These are phyloP conservation scores for Columba livia DNA, from an alignment of 2,113 vertebrate genomes.

Conservation along the genomic window DNA sequence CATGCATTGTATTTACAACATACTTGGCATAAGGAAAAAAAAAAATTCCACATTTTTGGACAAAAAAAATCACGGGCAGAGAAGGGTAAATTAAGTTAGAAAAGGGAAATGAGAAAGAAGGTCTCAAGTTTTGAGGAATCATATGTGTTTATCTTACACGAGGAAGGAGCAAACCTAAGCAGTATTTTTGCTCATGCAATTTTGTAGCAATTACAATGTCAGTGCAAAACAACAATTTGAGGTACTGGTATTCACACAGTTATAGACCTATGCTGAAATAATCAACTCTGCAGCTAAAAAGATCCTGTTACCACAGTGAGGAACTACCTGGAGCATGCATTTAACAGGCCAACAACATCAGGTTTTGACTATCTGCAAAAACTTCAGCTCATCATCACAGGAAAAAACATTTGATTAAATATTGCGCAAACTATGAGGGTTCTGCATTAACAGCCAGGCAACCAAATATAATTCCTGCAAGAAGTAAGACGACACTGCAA, in stretches of 20 bases:
- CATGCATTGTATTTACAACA: neutral
- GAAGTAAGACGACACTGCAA: neutral
- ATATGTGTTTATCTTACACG: neutral
- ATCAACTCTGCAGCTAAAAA: neutral
- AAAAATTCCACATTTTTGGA: neutral
- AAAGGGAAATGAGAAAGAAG: neutral
- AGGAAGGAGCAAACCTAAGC: neutral
- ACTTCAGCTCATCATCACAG: neutral
- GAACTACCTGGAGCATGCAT: neutral
- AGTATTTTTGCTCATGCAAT: neutral
- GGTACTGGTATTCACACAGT: neutral
- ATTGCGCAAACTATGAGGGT: neutral
- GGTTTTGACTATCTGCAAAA: neutral
- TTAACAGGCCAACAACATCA: neutral
- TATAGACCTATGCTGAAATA: neutral
- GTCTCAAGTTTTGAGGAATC: neutral
- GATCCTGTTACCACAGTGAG: neutral
- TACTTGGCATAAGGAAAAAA: neutral
- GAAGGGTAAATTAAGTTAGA: neutral
- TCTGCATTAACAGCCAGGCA: neutral
- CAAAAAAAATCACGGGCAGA: neutral
- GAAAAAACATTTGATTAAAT: neutral
- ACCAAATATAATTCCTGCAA: neutral
- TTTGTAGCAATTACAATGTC: neutral
- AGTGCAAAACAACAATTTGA: neutral